Conservation (phyloP, 2,113 vertebrate genomes). For the Poeciliopsis retropinna region DNA sequence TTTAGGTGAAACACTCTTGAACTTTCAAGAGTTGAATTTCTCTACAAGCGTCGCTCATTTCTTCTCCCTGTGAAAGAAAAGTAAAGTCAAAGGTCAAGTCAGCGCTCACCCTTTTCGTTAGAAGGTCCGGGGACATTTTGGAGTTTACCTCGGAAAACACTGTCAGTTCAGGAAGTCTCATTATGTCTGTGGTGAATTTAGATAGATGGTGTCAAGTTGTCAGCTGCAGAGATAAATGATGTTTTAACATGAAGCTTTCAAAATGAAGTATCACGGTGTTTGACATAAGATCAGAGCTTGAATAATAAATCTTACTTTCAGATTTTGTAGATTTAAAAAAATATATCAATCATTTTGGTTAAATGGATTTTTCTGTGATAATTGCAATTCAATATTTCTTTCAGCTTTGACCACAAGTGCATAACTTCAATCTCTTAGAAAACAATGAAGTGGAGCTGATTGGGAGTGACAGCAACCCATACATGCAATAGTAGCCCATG, state of each 20-base stretch:
- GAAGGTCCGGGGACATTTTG: slow-evolving; percentile 39
- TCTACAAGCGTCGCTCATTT: slow-evolving; percentile 34
- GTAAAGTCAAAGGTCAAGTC: slow-evolving; percentile 65
- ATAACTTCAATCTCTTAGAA: neutral
- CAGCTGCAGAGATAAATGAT: slow-evolving; percentile 41
- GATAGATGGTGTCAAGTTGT: slow-evolving; percentile 60
- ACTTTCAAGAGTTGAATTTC: slow-evolving; percentile 38
- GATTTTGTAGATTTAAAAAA: neutral
- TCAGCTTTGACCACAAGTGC: neutral
- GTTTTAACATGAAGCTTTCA: slow-evolving; percentile 48
- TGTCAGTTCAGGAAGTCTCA: slow-evolving; percentile 56
- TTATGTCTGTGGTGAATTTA: slow-evolving; percentile 66
- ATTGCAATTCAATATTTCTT: neutral
- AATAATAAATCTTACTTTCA: neutral
- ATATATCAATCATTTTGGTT: neutral
- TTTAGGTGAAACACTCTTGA: slow-evolving; percentile 51
- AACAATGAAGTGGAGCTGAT: neutral
- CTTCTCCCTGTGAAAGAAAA: slow-evolving; percentile 48
- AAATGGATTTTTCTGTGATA: neutral
- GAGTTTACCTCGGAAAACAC: slow-evolving; percentile 60
- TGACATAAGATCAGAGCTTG: neutral
- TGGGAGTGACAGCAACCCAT: neutral
- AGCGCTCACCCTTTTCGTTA: slow-evolving; percentile 44
- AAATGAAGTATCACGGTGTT: slow-evolving; percentile 9
- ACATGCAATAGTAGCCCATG: neutral